Conservation (phyloP, 2,113 vertebrate genomes). For the Oceanodroma tethys region DNA sequence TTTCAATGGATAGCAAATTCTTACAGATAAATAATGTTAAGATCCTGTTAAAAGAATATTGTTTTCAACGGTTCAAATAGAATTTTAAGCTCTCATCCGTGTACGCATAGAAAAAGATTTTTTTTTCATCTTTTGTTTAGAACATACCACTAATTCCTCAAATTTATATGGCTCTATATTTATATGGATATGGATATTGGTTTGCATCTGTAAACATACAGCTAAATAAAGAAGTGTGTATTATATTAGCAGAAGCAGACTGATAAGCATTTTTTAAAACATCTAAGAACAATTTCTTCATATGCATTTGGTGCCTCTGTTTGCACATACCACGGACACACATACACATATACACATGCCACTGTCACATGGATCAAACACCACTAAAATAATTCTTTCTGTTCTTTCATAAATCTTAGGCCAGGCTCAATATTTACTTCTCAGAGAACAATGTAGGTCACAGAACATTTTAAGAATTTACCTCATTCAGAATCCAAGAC, state of each 20-base stretch:
- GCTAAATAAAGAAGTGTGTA: background rate
- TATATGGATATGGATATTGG: background rate
- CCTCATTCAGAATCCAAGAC: background rate
- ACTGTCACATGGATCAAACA: background rate
- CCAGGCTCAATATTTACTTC: background rate
- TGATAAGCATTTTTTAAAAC: background rate
- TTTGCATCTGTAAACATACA: background rate
- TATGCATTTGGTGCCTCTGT: background rate
- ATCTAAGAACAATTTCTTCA: background rate
- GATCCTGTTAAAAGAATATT: background rate
- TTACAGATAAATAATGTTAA: background rate
- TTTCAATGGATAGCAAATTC: background rate
- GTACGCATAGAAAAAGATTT: background rate
- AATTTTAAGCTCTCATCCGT: background rate
- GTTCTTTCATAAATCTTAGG: background rate
- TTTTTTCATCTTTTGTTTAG: background rate
- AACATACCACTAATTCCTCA: background rate
- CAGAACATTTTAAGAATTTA: background rate
- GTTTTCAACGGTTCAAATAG: background rate
- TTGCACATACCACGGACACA: background rate
- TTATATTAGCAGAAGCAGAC: background rate
- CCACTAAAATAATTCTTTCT: background rate
- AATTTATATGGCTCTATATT: background rate
- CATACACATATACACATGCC: background rate
- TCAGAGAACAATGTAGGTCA: background rate